A percentile compares a stretch with the other conserved stretches of the same genome.
These are phyloP conservation scores for Serrognathus titanus DNA, from an alignment of 2,888 invertebrate species.

Conservation along the genomic window DNA sequence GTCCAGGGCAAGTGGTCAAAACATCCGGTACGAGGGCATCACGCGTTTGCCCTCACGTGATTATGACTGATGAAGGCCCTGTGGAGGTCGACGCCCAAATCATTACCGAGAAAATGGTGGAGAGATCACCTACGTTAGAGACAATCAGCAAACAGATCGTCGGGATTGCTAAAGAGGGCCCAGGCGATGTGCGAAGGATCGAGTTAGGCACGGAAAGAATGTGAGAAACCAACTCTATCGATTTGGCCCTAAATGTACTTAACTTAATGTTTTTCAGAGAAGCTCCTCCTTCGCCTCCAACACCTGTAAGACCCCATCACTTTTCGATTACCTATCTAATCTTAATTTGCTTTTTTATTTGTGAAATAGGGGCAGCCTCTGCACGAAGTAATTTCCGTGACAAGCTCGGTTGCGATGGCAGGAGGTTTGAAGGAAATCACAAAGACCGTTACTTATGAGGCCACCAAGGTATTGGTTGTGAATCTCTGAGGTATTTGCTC, in stretches of 20 bases:
- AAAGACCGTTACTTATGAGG: slow-evolving; percentile 25
- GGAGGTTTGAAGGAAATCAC: slow-evolving; percentile 19
- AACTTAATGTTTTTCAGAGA: too few species aligned
- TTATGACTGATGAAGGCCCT: slow-evolving; percentile 32
- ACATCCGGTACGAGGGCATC: slow-evolving; percentile 10
- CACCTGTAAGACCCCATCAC: too few species aligned
- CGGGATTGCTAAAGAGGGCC: slow-evolving; percentile 22
- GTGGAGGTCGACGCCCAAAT: slow-evolving; percentile 34
- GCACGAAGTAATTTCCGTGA: slow-evolving; percentile 24
- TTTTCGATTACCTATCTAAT: too few species aligned
- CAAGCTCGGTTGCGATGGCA: slow-evolving; percentile 20
- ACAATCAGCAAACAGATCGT: slow-evolving; percentile 21
- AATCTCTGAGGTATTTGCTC: background rate
- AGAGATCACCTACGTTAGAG: slow-evolving; percentile 32
- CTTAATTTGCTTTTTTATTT: slow-evolving; percentile 5
- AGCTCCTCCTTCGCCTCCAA: too few species aligned
- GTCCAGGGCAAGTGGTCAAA: slow-evolving; percentile 6
- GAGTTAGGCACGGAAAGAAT: slow-evolving; percentile 35
- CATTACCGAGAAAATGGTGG: slow-evolving; percentile 34
- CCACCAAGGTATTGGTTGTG: slow-evolving; percentile 4
- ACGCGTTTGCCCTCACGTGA: slow-evolving; percentile 14
- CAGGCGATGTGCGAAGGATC: slow-evolving; percentile 25
- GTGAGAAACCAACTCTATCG: slow-evolving; percentile 22
- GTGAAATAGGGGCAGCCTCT: slow-evolving; percentile 11
- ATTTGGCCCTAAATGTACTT: too few species aligned